Evolutionary conservation across 2,797 vertebrate genomes (phyloP).

Genomic region (Onychomys leucogaster): DNA sequence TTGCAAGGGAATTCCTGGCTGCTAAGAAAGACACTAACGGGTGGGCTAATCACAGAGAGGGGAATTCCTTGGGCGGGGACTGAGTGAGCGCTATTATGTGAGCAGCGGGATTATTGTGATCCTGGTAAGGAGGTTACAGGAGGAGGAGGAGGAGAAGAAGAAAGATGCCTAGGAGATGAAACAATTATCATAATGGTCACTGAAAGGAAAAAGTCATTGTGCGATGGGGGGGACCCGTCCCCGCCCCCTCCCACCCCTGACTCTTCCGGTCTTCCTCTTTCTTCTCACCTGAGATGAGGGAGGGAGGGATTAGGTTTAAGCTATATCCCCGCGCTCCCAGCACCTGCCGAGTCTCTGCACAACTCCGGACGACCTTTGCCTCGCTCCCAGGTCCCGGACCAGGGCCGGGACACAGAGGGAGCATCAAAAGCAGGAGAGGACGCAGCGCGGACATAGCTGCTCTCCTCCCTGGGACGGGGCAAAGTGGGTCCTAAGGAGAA

Average conservation of each 20-base stretch:
- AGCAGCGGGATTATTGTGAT: conserved; percentile 42
- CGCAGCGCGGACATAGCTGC: conserved; percentile 76
- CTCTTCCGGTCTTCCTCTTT: conserved; percentile 66
- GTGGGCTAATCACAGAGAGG: conserved; percentile 41
- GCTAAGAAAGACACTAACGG: conserved; percentile 48
- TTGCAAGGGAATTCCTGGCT: neutral
- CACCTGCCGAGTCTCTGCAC: conserved; percentile 92
- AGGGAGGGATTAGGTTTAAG: conserved; percentile 90
- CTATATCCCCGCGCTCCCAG: conserved; percentile 92
- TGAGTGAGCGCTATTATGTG: conserved; percentile 54
- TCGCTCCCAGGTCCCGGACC: conserved; percentile 83
- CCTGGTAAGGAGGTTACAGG: conserved; percentile 60
- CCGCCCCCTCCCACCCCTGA: conserved; percentile 29
- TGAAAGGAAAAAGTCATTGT: conserved; percentile 69
- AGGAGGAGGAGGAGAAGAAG: conserved; percentile 40
- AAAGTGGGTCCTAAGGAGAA: conserved; percentile 61
- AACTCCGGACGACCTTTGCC: conserved; percentile 89
- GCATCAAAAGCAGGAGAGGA: conserved; percentile 82
- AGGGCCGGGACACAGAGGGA: conserved; percentile 81
- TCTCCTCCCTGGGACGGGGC: conserved; percentile 46
- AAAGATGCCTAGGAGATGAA: conserved; percentile 23
- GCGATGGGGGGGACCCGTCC: conserved; percentile 50
- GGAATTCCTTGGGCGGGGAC: conserved; percentile 58
- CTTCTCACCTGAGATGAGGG: conserved; percentile 92
- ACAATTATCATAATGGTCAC: conserved; percentile 54